Conservation (phyloP, 1,140 invertebrate genomes). For the Streblospio benedicti region DNA sequence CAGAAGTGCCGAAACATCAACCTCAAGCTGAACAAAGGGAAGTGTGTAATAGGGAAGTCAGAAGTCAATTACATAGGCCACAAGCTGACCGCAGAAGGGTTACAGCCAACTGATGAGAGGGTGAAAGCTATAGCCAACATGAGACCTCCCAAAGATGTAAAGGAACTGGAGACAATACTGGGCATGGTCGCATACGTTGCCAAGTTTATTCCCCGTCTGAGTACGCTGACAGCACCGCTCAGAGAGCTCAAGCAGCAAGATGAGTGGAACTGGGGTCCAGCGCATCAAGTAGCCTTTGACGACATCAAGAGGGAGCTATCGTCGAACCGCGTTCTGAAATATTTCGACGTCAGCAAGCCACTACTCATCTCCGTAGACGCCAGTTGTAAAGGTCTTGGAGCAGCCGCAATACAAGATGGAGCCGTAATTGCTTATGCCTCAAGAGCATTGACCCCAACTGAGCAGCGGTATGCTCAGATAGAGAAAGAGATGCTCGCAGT, state of each 20-base stretch:
- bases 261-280: background rate
- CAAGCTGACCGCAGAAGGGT: background rate
- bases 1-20: no score
- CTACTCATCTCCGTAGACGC: no score
- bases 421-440: slow-evolving; percentile 46
- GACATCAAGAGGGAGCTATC: background rate
- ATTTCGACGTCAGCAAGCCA: no score
- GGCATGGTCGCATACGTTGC: background rate
- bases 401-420: slow-evolving; percentile 44
- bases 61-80: slow-evolving; percentile 3
- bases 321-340: background rate
- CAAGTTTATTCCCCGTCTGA: slow-evolving; percentile 22
- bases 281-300: background rate
- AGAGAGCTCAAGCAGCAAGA: slow-evolving; percentile 10
- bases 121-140: slow-evolving; percentile 30
- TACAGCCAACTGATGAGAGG: no score
- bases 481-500: slow-evolving; percentile 50
- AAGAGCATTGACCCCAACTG: slow-evolving; percentile 36
- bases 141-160: slow-evolving; percentile 15
- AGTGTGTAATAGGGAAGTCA: background rate
- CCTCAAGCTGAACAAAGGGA: slow-evolving; percentile 2
- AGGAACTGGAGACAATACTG: slow-evolving; percentile 15
- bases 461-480: slow-evolving; percentile 48
- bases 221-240: slow-evolving; percentile 20
- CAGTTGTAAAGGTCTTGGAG: slow-evolving; percentile 39